phyloP scores from a whole-genome alignment of 2,888 invertebrate species.

The Apotomis betuletana region DNA sequence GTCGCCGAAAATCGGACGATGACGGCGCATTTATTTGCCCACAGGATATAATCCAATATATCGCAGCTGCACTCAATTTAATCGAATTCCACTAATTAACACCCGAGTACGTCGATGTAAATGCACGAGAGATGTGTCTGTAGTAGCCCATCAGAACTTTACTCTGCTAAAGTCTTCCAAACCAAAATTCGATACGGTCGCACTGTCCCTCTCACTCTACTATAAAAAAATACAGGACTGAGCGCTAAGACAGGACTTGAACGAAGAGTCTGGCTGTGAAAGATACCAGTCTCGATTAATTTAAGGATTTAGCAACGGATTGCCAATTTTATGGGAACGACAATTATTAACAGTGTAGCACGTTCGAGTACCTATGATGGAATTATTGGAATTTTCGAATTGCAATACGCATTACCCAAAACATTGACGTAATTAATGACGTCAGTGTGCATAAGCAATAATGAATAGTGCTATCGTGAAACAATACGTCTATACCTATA shows the following conservation, averaged over 20 bases:
- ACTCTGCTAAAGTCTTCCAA: no score
- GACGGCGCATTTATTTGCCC: slow-evolving; percentile 18
- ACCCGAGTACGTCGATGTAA: neutral
- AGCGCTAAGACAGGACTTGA: no score
- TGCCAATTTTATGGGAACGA: slow-evolving; percentile 14
- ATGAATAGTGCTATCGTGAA: no score
- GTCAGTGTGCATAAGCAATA: no score
- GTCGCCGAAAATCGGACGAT: neutral
- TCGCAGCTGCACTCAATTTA: slow-evolving; percentile 32
- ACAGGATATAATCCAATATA: slow-evolving; percentile 31
- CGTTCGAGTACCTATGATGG: neutral
- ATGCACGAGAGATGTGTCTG: neutral
- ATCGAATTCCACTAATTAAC: slow-evolving; percentile 25
- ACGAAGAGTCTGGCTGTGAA: no score
- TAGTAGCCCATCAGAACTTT: neutral
- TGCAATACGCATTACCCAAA: no score
- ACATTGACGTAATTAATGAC: neutral
- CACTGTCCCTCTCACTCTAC: no score
- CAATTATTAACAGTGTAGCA: neutral
- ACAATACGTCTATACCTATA: no score
- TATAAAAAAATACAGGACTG: neutral
- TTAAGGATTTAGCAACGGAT: slow-evolving; percentile 24
- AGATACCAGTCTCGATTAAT: slow-evolving; percentile 8
- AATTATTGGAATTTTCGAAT: neutral
- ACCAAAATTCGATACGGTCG: no score